Conservation (phyloP, 2,888 invertebrate species). For the Limnephilus auricula region DNA sequence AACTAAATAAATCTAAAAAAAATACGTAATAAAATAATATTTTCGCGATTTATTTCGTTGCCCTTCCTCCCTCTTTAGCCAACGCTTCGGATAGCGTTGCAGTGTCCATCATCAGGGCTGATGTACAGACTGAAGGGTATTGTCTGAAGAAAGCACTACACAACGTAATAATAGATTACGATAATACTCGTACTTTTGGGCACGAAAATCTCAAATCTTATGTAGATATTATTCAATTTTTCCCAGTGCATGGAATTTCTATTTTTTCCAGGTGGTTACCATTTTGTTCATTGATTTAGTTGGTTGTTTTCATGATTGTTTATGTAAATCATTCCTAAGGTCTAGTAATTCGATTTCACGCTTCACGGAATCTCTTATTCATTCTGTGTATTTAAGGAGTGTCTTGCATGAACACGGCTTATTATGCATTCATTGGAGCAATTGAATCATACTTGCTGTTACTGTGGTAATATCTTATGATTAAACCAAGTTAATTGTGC, state of each 20-base stretch:
- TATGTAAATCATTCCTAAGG: neutral
- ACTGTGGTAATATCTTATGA: neutral
- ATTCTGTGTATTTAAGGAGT: neutral
- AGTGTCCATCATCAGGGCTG: too few relatives aligned
- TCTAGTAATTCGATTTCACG: neutral
- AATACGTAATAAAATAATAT: too few relatives aligned
- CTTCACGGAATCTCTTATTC: neutral
- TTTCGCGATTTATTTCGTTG: too few relatives aligned
- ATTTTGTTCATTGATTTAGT: neutral
- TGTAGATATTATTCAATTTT: neutral
- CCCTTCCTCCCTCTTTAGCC: too few relatives aligned
- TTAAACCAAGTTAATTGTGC: neutral
- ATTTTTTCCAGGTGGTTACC: neutral
- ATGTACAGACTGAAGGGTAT: too few relatives aligned
- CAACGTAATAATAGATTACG: too few relatives aligned
- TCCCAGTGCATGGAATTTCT: neutral
- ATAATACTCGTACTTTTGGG: too few relatives aligned
- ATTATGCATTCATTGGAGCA: neutral
- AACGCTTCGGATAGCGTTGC: too few relatives aligned
- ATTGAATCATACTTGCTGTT: neutral
- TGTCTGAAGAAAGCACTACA: too few relatives aligned
- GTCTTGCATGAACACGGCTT: neutral
- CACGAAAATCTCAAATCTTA: too few relatives aligned
- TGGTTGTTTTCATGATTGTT: neutral
- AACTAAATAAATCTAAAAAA: too few relatives aligned